These are phyloP conservation scores for Caenorhabditis brenneri DNA, from an alignment of 1,140 invertebrate genomes.

Conservation along the genomic window DNA sequence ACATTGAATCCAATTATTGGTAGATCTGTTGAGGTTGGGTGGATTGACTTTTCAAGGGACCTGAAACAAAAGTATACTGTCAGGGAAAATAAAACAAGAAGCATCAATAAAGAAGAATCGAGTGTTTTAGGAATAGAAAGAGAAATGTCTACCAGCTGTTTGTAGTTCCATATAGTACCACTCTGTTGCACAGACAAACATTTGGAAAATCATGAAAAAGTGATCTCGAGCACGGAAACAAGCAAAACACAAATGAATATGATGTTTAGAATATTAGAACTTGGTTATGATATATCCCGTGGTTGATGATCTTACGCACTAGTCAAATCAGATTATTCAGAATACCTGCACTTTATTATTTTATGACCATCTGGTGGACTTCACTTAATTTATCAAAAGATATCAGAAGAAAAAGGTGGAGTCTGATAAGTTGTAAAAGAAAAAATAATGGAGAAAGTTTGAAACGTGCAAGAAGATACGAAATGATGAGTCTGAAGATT, in stretches of 20 bases:
- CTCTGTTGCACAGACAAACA: not conserved
- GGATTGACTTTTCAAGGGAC: not conserved
- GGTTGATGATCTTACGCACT: too few relatives aligned
- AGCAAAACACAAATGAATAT: not conserved
- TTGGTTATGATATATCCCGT: not conserved
- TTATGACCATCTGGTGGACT: too few relatives aligned
- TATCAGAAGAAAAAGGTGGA: too few relatives aligned
- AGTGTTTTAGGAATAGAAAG: too few relatives aligned
- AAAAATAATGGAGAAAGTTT: not conserved
- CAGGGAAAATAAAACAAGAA: not conserved
- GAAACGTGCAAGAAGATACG: conserved; percentile 25
- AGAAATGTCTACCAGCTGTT: conserved; percentile 7
- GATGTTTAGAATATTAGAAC: not conserved
- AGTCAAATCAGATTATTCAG: too few relatives aligned
- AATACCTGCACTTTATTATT: too few relatives aligned
- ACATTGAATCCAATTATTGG: not conserved
- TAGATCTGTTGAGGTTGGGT: not conserved
- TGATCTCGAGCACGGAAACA: not conserved
- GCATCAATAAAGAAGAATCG: not conserved
- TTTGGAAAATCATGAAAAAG: not conserved
- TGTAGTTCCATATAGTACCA: not conserved
- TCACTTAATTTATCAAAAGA: too few relatives aligned
- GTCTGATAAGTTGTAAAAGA: not conserved
- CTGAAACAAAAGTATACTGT: not conserved
- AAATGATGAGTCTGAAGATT: not conserved